Conservation (phyloP, 2,888 invertebrate genomes). For the Caenorhabditis drosophilae region DNA sequence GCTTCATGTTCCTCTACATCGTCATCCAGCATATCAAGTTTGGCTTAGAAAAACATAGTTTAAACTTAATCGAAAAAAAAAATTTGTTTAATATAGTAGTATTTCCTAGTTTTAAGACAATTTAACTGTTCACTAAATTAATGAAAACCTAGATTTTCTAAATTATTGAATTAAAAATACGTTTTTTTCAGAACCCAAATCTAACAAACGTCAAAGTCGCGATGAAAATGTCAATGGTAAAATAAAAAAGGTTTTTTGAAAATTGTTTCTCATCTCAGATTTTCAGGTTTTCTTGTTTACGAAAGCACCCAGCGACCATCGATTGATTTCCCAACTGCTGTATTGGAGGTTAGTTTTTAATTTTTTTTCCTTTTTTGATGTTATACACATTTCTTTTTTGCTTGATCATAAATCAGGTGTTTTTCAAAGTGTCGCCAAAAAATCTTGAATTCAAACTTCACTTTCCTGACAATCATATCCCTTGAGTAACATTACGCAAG, state of each 20-base stretch:
- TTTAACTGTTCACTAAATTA: neutral
- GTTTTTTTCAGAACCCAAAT: neutral
- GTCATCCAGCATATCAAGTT: constrained; percentile 8
- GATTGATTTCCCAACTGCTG: constrained; percentile 51
- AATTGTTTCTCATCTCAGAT: neutral
- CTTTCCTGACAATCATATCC: no score
- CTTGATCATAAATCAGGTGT: neutral
- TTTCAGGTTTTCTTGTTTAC: neutral
- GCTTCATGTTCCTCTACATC: constrained; percentile 19
- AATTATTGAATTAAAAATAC: no score
- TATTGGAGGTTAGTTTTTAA: constrained; percentile 33
- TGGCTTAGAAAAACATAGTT: neutral
- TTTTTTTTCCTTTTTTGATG: neutral
- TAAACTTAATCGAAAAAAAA: neutral
- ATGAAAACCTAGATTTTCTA: neutral
- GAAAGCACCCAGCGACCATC: constrained; percentile 46
- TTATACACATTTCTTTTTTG: neutral
- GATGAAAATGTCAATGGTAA: neutral
- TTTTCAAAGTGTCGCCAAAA: neutral
- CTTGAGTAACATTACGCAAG: constrained; percentile 41
- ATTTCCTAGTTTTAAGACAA: neutral
- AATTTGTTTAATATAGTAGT: neutral
- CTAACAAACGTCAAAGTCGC: neutral
- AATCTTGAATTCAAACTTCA: neutral
- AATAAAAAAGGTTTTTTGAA: neutral